Evolutionary conservation across 2,797 vertebrate genomes (phyloP).

Genomic region (Sebastes wilsoni): DNA sequence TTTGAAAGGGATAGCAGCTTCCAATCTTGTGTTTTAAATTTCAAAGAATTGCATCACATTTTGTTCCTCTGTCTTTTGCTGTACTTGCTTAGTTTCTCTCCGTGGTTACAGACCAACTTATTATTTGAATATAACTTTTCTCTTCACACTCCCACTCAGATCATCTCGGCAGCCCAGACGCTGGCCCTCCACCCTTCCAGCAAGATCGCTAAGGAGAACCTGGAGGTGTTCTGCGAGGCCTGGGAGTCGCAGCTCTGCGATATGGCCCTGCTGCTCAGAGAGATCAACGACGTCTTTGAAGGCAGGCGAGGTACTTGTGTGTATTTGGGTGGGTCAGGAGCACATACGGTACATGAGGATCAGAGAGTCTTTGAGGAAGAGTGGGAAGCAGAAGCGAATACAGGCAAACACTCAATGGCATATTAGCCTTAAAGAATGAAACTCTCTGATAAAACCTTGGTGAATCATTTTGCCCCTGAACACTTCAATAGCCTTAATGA

Average conservation of each 20-base stretch:
- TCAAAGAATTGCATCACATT: not conserved
- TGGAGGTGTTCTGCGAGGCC: conserved; percentile 98
- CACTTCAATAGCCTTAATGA: conserved; percentile 9
- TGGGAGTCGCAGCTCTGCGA: conserved; percentile 98
- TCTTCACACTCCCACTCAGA: conserved; percentile 76
- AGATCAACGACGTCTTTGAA: conserved; percentile 95
- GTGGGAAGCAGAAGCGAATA: not conserved
- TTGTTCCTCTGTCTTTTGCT: not conserved
- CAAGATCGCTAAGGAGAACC: conserved; percentile 98
- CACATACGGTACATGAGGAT: not conserved
- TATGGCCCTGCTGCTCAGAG: conserved; percentile 91
- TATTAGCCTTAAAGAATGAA: conserved; percentile 19
- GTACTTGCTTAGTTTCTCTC: not conserved
- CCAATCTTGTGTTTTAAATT: not conserved
- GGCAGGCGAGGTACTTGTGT: conserved; percentile 89
- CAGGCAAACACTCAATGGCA: not conserved
- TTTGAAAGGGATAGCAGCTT: not conserved
- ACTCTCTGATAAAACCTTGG: conserved; percentile 4
- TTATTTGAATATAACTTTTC: not conserved
- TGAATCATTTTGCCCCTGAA: conserved; percentile 36
- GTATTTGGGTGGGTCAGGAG: not conserved
- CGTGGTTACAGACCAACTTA: not conserved
- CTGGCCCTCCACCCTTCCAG: conserved; percentile 96
- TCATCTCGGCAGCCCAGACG: conserved; percentile 96
- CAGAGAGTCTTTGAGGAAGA: not conserved